Conservation (phyloP, 2,888 invertebrate genomes). For the Parnassius smintheus region DNA sequence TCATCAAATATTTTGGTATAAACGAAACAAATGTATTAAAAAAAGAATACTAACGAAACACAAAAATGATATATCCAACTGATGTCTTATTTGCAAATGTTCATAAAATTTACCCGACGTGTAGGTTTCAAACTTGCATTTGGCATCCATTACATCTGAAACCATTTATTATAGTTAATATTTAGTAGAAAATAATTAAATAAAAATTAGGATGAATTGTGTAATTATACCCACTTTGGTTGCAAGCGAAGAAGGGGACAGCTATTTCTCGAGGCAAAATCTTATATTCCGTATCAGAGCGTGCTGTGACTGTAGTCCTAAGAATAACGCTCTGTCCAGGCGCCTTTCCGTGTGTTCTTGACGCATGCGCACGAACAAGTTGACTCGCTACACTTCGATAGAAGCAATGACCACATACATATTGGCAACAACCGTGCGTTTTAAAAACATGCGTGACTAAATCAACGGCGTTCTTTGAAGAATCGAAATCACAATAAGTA, state of each 20-base stretch:
- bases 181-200: neutral
- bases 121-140: conserved; percentile 59
- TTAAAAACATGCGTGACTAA: conserved; percentile 82
- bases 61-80: conserved; percentile 35
- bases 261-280: conserved; percentile 56
- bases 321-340: conserved; percentile 37
- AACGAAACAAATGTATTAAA: neutral
- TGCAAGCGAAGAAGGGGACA: conserved; percentile 57
- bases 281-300: conserved; percentile 31
- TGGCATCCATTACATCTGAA: conserved; percentile 25
- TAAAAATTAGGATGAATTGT: conserved; percentile 1
- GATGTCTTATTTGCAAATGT: conserved; percentile 53
- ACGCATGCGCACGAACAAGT: conserved; percentile 82
- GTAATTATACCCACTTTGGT: conserved; percentile 44
- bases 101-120: conserved; percentile 59
- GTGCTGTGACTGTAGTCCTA: conserved; percentile 38
- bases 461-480: conserved; percentile 53
- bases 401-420: conserved; percentile 84
- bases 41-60: conserved; percentile 56
- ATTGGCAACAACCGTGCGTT: conserved; percentile 82
- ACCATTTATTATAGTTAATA: neutral
- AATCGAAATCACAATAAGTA: conserved; percentile 78
- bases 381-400: conserved; percentile 83
- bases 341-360: conserved; percentile 49
- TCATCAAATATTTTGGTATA: too few species aligned